Base-by-base conservation (phyloP, 2,797 vertebrate species). In the Buphagus erythrorhynchus region DNA sequence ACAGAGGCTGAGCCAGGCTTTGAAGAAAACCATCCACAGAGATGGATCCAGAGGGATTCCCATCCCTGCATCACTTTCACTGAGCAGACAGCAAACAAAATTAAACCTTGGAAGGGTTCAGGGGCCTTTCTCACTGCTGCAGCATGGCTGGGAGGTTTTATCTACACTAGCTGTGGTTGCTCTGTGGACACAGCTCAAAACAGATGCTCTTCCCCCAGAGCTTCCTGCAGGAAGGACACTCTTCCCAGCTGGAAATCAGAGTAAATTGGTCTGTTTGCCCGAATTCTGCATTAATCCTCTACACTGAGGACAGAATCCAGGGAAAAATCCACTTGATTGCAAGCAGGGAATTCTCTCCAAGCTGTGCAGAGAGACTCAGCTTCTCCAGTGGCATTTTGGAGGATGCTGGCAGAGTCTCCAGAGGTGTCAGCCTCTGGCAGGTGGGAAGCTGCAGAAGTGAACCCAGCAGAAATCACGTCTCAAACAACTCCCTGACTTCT, bases 391-490 rank as follows among this genome's bases (percentile, higher is more conserved):
- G 31, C 35, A 21, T 78, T 90, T 55, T 22, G 4, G 9, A 69
- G 81, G 54, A 13, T 25, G 28, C 22, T 69, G 55, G 43, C 48
- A 35, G 38, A 45, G 24, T 0, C 28, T 57, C 8, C 80, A 68
- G 46, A 51, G 13, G 1, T 15, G 40, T 16, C 5, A 78, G 10
- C 55, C 58, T 6, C 29, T 29, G 43, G 14, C 52, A 11, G 69
- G 1, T 0, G 54, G 45, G 26, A 59, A 85, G 77, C 33, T 0
- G 1, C 2, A 29, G 3, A 5, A 29, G 24, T 35, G 45, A 69
- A 29, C 20, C 21, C 55, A 73, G 63, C 77, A 85, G 33, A 38
- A 77, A 79, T 19, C 21, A 46, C 0, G 0, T 5, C 84, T 17
- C 49, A 8, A 43, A n/a, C n/a, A 22, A 10, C 12, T 3, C 38